Conservation (phyloP, 2,888 invertebrate species). For the Cloeon dipterum region DNA sequence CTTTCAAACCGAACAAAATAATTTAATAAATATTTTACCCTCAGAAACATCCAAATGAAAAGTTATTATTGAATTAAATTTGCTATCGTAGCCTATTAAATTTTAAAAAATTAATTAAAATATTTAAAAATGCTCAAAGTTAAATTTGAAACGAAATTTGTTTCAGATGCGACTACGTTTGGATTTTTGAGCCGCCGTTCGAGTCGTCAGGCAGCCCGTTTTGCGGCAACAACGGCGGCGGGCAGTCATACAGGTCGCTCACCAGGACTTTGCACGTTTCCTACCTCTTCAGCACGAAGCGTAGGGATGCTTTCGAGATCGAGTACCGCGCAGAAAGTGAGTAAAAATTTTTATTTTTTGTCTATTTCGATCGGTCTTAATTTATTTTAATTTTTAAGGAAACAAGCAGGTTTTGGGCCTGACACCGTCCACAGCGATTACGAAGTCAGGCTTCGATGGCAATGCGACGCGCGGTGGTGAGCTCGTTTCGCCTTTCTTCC, state of each 20-base stretch:
- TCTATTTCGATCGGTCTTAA: neutral
- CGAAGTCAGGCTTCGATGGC: conserved; percentile 3
- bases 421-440: neutral
- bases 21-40: no score
- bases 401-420: conserved; percentile 28
- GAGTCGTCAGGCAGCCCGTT: conserved; percentile 34
- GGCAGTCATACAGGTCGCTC: conserved; percentile 28
- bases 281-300: conserved; percentile 30
- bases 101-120: no score
- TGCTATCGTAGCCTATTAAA: no score
- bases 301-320: conserved; percentile 34
- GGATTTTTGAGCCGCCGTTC: conserved; percentile 38
- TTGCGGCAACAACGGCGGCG: conserved; percentile 21
- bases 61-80: no score
- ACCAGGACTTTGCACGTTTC: conserved; percentile 33
- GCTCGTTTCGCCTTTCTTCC: conserved; percentile 42
- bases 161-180: conserved; percentile 33
- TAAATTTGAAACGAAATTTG: no score
- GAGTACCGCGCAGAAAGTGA: conserved; percentile 39
- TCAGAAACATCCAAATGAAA: no score
- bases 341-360: conserved; percentile 9
- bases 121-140: no score
- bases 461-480: conserved; percentile 21
- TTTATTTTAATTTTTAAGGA: conserved; percentile 19
- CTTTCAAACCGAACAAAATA: no score